These are phyloP conservation scores for Callinectes sapidus DNA, from an alignment of 2,888 invertebrate species.

Conservation along the genomic window DNA sequence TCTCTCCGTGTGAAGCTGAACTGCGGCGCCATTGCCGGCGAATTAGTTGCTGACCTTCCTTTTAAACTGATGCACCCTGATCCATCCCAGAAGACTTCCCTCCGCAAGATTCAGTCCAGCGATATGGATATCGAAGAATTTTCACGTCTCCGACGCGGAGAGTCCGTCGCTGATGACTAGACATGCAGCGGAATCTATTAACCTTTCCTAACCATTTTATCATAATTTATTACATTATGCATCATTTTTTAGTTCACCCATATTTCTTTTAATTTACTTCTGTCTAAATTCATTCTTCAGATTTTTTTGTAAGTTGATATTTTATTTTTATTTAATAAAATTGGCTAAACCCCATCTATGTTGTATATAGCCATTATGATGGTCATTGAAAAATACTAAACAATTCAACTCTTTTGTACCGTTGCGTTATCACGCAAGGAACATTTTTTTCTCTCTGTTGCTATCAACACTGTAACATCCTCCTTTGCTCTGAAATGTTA, in stretches of 20 bases:
- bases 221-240: not conserved
- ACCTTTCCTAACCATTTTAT: not conserved
- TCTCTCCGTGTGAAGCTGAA: conserved; percentile 91
- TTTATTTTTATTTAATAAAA: not conserved
- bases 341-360: not conserved
- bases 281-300: too few relatives aligned
- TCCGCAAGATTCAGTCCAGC: conserved; percentile 48
- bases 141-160: conserved; percentile 63
- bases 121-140: conserved; percentile 64
- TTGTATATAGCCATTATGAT: not conserved
- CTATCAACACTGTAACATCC: too few relatives aligned
- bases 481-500: too few relatives aligned
- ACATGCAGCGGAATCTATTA: not conserved
- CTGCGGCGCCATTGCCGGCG: conserved; percentile 92
- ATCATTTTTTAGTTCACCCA: not conserved
- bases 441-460: too few relatives aligned
- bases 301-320: not conserved
- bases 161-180: conserved; percentile 64
- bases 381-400: not conserved
- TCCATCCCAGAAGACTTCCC: conserved; percentile 78
- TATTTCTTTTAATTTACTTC: not conserved
- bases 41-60: conserved; percentile 91
- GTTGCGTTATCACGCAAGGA: too few relatives aligned
- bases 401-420: too few relatives aligned
- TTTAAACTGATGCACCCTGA: conserved; percentile 92